Conservation (phyloP, 2,797 vertebrate genomes). For the Anniella stebbinsi region DNA sequence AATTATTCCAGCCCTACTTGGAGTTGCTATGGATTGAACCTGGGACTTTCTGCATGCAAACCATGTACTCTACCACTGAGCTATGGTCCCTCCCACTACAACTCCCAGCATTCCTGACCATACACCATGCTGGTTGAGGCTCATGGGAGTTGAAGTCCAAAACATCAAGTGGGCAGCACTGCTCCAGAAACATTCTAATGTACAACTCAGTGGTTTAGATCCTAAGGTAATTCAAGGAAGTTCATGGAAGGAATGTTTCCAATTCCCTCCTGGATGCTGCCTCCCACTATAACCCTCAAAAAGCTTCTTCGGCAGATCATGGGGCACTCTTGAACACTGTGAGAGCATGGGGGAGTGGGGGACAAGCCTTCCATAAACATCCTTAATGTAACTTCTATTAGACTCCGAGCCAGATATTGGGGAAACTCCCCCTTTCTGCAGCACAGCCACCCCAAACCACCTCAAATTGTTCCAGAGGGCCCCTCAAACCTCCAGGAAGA, state of each 20-base stretch:
- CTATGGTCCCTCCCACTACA: too few species aligned
- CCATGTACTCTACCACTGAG: too few species aligned
- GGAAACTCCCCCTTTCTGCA: not conserved
- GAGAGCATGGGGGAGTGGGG: not conserved
- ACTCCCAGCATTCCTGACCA: too few species aligned
- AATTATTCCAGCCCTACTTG: too few species aligned
- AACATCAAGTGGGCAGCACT: too few species aligned
- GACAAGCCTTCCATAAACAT: not conserved
- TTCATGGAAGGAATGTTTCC: not conserved
- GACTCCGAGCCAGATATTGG: not conserved
- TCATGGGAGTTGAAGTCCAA: too few species aligned
- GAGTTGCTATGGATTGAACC: too few species aligned
- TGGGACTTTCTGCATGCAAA: too few species aligned
- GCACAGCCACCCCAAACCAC: not conserved
- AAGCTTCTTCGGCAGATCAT: not conserved
- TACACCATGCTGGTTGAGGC: too few species aligned
- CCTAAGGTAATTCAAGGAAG: too few species aligned
- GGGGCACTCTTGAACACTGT: not conserved
- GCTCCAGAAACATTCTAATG: not conserved
- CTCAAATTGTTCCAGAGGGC: not conserved
- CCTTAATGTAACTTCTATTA: not conserved
- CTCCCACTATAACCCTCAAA: not conserved
- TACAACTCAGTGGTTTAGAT: not conserved
- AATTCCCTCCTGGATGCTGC: not conserved
- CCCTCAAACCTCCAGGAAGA: not conserved